Base-by-base conservation (phyloP, 2,888 invertebrate species). In the Lepidocyrtinus sp. region DNA sequence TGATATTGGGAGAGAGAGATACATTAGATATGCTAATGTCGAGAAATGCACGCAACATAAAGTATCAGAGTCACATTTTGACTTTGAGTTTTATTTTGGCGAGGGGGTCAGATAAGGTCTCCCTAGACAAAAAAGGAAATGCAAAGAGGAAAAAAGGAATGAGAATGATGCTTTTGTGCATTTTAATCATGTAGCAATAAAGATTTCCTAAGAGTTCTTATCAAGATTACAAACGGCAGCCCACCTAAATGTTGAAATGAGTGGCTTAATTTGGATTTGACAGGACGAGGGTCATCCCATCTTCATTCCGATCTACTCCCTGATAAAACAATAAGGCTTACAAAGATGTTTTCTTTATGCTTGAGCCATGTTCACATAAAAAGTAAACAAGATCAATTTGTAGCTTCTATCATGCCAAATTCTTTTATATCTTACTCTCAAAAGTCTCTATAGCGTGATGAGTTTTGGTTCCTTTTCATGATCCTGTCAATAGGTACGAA, bases 251-350 rank as follows among this genome's bases (percentile, higher is more conserved):
- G 21, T 61, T 71, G 63, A 80, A 75, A 71, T 71, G 75, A 75
- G 36, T 75, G 75, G 36, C 80, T 81, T 81, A 71, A 75, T 81
- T 81, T 75, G 80, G 80, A 67, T 81, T 55, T 81, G 80, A 75
- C 80, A 71, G 70, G 64, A 61, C 64, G 5, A 50, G 72, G 75
- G 71, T 75, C 75, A 65, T 65, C 69, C 75, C 75, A 75, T 75
- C 74, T 9, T 75, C 61, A 59, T 59, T 59, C 59, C 59, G 59
- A 26, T 27, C 50, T 21, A 59, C 59, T 55, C 55, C 55, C 22
- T 59, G 59, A 59, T 59, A 59, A 59, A 59, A n/a, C 17, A n/a
- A 36, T n/a, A 50, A 50, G 2, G 50, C 12, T 50, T 50, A 1
- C 15, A 17, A 50, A 50, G 50, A 50, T 50, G 50, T 12, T 50